Evolutionary conservation across 2,888 invertebrate genomes (phyloP).

Genomic region (Oscheius sp.): DNA sequence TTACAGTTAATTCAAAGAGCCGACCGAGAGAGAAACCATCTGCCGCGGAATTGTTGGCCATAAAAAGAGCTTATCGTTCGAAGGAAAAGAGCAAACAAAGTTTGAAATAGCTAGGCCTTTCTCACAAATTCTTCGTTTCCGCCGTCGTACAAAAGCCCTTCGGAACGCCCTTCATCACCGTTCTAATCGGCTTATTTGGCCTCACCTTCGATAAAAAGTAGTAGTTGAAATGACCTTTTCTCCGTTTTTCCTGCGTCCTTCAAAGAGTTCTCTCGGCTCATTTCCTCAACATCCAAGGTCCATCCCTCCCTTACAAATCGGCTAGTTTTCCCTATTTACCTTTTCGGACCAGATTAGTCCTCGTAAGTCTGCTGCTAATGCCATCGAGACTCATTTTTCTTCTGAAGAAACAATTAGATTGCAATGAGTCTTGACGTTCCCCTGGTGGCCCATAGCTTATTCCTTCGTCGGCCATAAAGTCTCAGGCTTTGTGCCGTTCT

Average conservation of each 20-base stretch:
- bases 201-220: constrained; percentile 13
- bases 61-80: neutral
- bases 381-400: neutral
- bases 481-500: constrained; percentile 16
- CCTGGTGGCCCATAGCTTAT: neutral
- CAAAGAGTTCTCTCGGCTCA: neutral
- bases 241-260: neutral
- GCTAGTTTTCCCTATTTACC: too few species aligned
- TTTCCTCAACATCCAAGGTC: neutral
- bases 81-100: neutral
- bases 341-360: constrained; percentile 19
- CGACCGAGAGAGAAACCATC: neutral
- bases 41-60: neutral
- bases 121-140: neutral
- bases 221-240: constrained; percentile 9
- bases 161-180: neutral
- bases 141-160: neutral
- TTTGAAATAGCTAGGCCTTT: too few species aligned
- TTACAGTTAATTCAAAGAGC: neutral
- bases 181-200: constrained; percentile 20
- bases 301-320: neutral
- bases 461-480: neutral
- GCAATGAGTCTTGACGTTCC: neutral
- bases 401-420: neutral
- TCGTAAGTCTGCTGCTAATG: neutral